Evolutionary conservation across 2,888 invertebrate genomes (phyloP).

Genomic region (Trimorus sp.): DNA sequence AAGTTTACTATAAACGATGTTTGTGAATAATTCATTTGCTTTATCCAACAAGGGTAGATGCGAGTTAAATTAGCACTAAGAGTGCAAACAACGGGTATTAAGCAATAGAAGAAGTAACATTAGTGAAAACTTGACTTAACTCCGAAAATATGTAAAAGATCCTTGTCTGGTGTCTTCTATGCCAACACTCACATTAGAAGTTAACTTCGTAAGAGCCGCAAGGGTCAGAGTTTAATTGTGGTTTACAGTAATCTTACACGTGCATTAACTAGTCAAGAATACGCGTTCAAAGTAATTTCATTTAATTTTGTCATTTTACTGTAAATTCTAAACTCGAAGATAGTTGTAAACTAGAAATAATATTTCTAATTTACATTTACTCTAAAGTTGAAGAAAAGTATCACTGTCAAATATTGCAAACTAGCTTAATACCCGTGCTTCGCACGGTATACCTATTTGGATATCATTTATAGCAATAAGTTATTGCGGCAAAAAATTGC

Average conservation of each 20-base stretch:
- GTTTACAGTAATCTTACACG: conserved; percentile 70
- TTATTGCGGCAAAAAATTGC: too few species aligned
- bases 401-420: too few species aligned
- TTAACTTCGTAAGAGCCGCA: conserved; percentile 68
- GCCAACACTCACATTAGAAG: conserved; percentile 66
- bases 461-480: too few species aligned
- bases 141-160: conserved; percentile 63
- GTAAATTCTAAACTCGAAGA: too few species aligned
- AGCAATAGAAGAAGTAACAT: conserved; percentile 79
- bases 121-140: conserved; percentile 79
- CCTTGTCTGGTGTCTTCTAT: conserved; percentile 53
- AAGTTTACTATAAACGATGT: too few species aligned
- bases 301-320: conserved; percentile 5
- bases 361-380: too few species aligned
- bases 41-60: conserved; percentile 17
- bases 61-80: conserved; percentile 68
- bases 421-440: too few species aligned
- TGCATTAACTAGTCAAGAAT: conserved; percentile 53
- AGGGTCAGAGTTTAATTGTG: conserved; percentile 72
- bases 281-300: conserved; percentile 52
- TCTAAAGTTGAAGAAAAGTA: too few species aligned
- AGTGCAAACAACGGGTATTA: conserved; percentile 77
- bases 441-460: too few species aligned
- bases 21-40: too few species aligned
- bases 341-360: too few species aligned